Evolutionary conservation across 2,113 vertebrate species (phyloP), one percentile per base, ranked within the genome.

Genomic region (Aviceda subcristata): DNA sequence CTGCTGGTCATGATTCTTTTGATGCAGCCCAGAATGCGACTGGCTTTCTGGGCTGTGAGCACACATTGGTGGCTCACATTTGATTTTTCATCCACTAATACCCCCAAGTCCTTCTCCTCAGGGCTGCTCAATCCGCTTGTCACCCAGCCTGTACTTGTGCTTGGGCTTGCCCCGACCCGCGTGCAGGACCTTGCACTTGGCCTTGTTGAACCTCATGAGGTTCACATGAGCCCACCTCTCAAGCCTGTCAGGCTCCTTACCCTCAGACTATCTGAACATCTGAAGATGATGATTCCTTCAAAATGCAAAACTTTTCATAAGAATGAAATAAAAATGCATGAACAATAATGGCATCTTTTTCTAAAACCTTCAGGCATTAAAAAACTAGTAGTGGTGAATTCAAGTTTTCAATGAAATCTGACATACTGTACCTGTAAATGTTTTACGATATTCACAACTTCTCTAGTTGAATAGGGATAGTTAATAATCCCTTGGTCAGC

Each of bases 401-500:
- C 20, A 43, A 45, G 24, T 46, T 90, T 74, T 62, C 17, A 63
- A 9, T 43, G 26, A 64, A 75, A 75, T 75, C 18, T 78, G 57
- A 36, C 0, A 5, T 53, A 77, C 53, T 26, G 22, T 98, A 99
- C 99, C 99, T 99, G 99, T 55, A 99, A 98, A 94, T 99, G 99
- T 95, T 98, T 99, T 71, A 99, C 99, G 26, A 99, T 99, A 97
- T 99, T 99, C 96, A 99, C 99, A 92, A 99, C 99, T 97, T 99
- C 99, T 91, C 99, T 98, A 55, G 99, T 99, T 67, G 99, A 99
- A 92, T 99, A 99, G 14, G 99, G 99, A 92, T 99, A 99, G n/a
- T 98, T 99, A 96, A 99, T 99, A 92, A 99, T 98, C 71, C 99
- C 99, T 97, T 99, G 99, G 97, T 99, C 99, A 38, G 99, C 99